Evolutionary conservation across 2,888 invertebrate genomes (phyloP).

Genomic region (Thereva nobilitata): DNA sequence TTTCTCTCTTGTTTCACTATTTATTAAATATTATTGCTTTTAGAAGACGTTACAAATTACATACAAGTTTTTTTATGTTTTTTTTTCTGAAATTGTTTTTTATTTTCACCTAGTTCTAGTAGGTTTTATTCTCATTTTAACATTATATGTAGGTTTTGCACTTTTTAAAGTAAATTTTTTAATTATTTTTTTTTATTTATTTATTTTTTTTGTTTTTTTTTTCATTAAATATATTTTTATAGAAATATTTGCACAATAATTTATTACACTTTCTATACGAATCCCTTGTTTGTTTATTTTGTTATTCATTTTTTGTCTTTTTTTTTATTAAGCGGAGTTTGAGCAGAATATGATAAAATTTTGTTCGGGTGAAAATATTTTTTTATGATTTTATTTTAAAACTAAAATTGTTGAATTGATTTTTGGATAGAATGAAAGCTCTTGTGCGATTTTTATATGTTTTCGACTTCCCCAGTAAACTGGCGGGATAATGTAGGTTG

Average conservation of each 20-base stretch:
- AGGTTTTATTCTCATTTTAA: constrained; percentile 1
- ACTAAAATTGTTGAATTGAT: too few species aligned
- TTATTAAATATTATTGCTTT: constrained; percentile 33
- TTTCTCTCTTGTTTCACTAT: too few species aligned
- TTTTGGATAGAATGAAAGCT: too few species aligned
- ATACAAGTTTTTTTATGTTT: constrained; percentile 21
- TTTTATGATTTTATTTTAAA: too few species aligned
- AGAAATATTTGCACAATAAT: constrained; percentile 19
- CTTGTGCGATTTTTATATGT: too few species aligned
- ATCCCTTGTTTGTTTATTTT: constrained; percentile 57
- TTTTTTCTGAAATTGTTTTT: constrained; percentile 8
- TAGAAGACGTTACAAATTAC: constrained; percentile 35
- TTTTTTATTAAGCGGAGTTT: background rate
- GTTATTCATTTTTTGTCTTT: constrained; percentile 48
- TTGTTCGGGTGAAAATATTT: too few species aligned
- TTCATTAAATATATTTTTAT: constrained; percentile 28
- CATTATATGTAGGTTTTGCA: constrained; percentile 25
- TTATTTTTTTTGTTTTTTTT: constrained; percentile 37
- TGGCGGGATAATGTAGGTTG: too few species aligned
- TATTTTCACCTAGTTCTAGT: too few species aligned
- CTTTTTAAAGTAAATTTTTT: constrained; percentile 18
- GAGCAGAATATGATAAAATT: too few species aligned
- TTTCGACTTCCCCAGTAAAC: too few species aligned
- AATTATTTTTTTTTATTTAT: constrained; percentile 14
- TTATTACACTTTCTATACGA: constrained; percentile 52